Evolutionary conservation across 2,113 vertebrate genomes (phyloP).

Genomic region (Atlantisia rogersi): DNA sequence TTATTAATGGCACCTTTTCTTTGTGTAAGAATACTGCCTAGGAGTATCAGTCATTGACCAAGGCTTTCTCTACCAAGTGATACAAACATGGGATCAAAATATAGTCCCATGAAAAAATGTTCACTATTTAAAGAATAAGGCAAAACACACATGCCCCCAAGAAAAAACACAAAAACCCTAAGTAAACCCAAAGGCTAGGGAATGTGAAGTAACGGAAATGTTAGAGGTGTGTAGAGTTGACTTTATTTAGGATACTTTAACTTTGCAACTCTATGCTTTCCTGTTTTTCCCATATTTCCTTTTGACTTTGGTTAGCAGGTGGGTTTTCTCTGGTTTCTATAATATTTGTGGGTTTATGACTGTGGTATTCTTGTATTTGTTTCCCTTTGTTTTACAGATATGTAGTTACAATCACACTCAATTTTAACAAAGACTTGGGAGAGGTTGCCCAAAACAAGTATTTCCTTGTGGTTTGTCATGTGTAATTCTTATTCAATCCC

Average conservation of each 20-base stretch:
- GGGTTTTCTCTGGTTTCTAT: neutral
- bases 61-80: neutral
- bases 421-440: neutral
- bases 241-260: neutral
- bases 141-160: neutral
- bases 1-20: neutral
- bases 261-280: neutral
- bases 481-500: neutral
- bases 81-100: neutral
- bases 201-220: neutral
- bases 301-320: neutral
- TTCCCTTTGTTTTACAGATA: neutral
- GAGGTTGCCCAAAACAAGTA: neutral
- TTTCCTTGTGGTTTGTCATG: neutral
- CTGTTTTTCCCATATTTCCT: neutral
- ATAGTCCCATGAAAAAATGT: neutral
- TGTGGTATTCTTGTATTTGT: neutral
- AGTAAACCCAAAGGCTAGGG: neutral
- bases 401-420: neutral
- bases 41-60: rapidly evolving
- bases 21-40: neutral
- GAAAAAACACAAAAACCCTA: neutral
- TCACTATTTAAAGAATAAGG: neutral
- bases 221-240: neutral
- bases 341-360: neutral